phyloP scores from a whole-genome alignment of 1,140 invertebrate species.

The Harpegnathos saltator region DNA sequence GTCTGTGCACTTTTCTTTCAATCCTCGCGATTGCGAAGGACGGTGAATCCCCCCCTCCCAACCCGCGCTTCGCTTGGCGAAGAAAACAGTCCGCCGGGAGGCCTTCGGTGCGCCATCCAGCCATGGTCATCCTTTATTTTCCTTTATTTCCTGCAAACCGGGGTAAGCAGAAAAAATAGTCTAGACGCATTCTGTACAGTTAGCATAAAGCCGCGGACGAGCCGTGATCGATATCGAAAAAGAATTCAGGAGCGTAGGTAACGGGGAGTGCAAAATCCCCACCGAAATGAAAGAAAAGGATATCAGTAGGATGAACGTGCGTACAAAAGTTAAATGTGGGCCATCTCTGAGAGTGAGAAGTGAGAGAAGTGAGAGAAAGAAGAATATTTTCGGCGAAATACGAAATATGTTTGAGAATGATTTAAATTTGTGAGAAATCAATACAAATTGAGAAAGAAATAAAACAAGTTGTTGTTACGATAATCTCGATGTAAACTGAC shows the following conservation, averaged over 20 bases:
- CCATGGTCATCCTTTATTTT: constrained; percentile 57
- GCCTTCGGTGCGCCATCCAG: neutral
- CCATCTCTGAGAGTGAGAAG: no score
- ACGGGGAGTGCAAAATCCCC: constrained; percentile 32
- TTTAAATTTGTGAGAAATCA: no score
- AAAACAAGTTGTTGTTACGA: no score
- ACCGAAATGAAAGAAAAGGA: constrained; percentile 11
- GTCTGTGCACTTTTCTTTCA: constrained; percentile 8
- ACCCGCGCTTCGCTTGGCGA: neutral
- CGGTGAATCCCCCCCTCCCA: neutral
- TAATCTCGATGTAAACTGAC: no score
- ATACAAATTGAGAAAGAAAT: no score
- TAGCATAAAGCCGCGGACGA: constrained; percentile 71
- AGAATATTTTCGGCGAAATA: constrained; percentile 28
- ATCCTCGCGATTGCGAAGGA: neutral
- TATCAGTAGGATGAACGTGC: constrained; percentile 1
- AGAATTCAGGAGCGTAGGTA: constrained; percentile 51
- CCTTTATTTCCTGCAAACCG: constrained; percentile 76
- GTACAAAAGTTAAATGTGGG: neutral
- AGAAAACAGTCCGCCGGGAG: constrained; percentile 21
- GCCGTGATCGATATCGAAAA: constrained; percentile 74
- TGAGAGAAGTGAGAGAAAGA: constrained; percentile 19
- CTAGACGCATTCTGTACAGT: constrained; percentile 80
- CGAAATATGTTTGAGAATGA: neutral
- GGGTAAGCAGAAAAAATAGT: constrained; percentile 81